Conservation (phyloP, 1,140 invertebrate species). For the Euura saliciscinereae region DNA sequence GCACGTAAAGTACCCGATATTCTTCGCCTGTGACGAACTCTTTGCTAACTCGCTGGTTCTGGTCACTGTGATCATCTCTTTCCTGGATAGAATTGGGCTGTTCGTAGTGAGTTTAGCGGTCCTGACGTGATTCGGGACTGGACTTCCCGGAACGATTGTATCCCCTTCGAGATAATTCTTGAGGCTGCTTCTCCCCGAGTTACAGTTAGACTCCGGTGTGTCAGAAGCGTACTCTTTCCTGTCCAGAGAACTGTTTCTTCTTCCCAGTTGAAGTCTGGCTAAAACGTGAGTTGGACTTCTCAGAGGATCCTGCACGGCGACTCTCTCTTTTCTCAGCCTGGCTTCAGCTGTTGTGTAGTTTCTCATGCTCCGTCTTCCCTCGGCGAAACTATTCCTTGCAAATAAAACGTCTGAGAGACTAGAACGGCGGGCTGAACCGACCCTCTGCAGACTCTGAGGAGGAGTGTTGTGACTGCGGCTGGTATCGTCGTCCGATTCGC, state of each 20-base stretch:
- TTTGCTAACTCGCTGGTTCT: slow-evolving; percentile 39
- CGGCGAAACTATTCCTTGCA: slow-evolving; percentile 37
- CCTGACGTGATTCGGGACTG: slow-evolving; percentile 40
- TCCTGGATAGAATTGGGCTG: slow-evolving; percentile 44
- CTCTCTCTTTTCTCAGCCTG: slow-evolving; percentile 32
- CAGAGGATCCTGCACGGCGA: slow-evolving; percentile 29
- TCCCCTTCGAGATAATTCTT: slow-evolving; percentile 36
- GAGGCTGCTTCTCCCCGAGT: slow-evolving; percentile 38
- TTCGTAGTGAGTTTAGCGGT: slow-evolving; percentile 45
- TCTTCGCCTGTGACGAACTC: slow-evolving; percentile 35
- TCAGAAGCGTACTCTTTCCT: slow-evolving; percentile 41
- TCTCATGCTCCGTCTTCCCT: slow-evolving; percentile 38
- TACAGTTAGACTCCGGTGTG: slow-evolving; percentile 41
- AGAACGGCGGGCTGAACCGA: slow-evolving; percentile 39
- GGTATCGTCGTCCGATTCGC: slow-evolving; percentile 43
- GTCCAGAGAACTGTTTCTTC: slow-evolving; percentile 43
- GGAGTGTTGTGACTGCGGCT: slow-evolving; percentile 47
- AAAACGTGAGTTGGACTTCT: slow-evolving; percentile 44
- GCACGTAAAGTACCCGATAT: slow-evolving; percentile 46
- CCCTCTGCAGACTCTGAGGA: slow-evolving; percentile 44
- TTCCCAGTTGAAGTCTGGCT: slow-evolving; percentile 37
- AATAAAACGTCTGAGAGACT: slow-evolving; percentile 44
- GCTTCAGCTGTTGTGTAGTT: slow-evolving; percentile 37
- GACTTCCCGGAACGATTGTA: slow-evolving; percentile 41
- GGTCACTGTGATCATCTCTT: slow-evolving; percentile 24